A percentile compares a stretch with the other conserved stretches of the same genome.
phyloP scores from a whole-genome alignment of 2,888 invertebrate species.

The Bimastos eiseni region DNA sequence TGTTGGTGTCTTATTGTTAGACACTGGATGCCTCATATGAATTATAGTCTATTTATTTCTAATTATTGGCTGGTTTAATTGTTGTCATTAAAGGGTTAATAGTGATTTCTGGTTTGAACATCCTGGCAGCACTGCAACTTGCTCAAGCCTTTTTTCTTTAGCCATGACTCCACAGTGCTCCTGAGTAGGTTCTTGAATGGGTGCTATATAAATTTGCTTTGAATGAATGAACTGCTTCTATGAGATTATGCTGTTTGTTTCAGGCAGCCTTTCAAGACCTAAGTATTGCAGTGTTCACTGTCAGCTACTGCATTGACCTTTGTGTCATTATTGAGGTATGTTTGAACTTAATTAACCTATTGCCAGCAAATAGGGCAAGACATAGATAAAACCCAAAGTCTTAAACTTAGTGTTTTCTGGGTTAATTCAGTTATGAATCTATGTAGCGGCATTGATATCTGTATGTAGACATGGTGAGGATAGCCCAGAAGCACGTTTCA shows the following conservation, averaged over 20 bases:
- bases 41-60: not conserved
- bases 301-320: slow-evolving; percentile 36
- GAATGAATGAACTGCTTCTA: too few species aligned
- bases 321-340: slow-evolving; percentile 35
- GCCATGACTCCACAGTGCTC: too few species aligned
- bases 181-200: too few species aligned
- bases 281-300: not conserved
- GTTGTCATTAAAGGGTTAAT: too few species aligned
- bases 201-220: too few species aligned
- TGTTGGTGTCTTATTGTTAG: not conserved
- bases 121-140: too few species aligned
- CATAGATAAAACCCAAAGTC: not conserved
- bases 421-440: not conserved
- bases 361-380: not conserved
- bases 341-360: slow-evolving; percentile 7
- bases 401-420: not conserved
- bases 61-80: not conserved
- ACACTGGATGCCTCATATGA: not conserved
- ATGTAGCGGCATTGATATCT: not conserved
- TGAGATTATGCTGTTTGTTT: not conserved
- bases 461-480: not conserved
- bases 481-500: not conserved
- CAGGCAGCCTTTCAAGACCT: slow-evolving; percentile 37
- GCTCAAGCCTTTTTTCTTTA: too few species aligned
- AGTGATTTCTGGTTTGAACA: too few species aligned